A percentile compares a stretch with the other conserved stretches of the same genome.
Evolutionary conservation across 2,888 invertebrate species (phyloP).

Genomic region (Drosophila demipolita): DNA sequence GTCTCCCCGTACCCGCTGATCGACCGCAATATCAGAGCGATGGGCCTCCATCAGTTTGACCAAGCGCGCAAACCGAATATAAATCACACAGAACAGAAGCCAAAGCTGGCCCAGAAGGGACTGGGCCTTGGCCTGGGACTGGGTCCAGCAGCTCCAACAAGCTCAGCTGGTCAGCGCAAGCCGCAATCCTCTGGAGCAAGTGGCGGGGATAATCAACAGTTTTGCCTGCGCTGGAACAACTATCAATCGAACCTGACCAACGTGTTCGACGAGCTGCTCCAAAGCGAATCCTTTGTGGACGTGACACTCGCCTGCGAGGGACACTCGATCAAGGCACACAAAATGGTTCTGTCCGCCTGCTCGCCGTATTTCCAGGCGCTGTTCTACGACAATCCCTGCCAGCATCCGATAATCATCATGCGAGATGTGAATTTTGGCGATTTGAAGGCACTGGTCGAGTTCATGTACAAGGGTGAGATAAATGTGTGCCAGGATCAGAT

Average conservation of each 20-base stretch:
- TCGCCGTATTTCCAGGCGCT: slow-evolving; percentile 96
- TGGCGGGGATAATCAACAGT: slow-evolving; percentile 88
- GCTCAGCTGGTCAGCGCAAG: background rate
- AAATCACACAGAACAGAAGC: slow-evolving; percentile 31
- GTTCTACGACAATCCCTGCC: slow-evolving; percentile 96
- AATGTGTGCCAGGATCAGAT: slow-evolving; percentile 97
- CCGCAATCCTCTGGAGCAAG: background rate
- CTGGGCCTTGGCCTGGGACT: background rate
- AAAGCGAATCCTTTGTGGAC: slow-evolving; percentile 95
- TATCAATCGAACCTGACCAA: slow-evolving; percentile 95
- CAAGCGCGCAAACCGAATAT: slow-evolving; percentile 18
- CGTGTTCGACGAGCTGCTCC: slow-evolving; percentile 92
- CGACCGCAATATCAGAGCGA: slow-evolving; percentile 60
- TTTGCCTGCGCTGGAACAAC: slow-evolving; percentile 97
- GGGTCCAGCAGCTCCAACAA: background rate
- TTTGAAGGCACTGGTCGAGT: slow-evolving; percentile 95
- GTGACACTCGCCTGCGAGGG: slow-evolving; percentile 96
- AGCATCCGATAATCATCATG: slow-evolving; percentile 96
- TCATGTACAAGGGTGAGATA: slow-evolving; percentile 98
- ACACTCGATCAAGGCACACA: slow-evolving; percentile 95
- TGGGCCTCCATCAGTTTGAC: slow-evolving; percentile 73
- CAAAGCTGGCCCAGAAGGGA: slow-evolving; percentile 28
- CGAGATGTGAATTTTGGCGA: slow-evolving; percentile 96
- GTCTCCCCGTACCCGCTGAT: slow-evolving; percentile 78
- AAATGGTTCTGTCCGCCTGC: slow-evolving; percentile 96